Percentiles rank a stretch among this genome's conserved stretches.
phyloP scores from a whole-genome alignment of 2,888 invertebrate genomes.

The Muscina levida region DNA sequence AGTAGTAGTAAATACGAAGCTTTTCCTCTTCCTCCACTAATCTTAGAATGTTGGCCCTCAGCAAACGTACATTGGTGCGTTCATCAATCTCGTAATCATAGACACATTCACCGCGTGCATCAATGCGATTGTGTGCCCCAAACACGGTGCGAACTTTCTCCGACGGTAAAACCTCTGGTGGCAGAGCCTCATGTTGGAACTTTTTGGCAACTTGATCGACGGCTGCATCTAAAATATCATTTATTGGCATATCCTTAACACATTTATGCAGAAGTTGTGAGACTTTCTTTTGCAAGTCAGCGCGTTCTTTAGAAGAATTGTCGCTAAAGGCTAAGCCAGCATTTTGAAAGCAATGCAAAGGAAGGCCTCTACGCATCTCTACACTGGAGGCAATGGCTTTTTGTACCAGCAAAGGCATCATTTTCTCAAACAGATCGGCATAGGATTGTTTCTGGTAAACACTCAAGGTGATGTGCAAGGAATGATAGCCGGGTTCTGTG shows the following conservation, averaged over 20 bases:
- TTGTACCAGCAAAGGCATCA: conserved; percentile 88
- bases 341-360: conserved; percentile 87
- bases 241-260: conserved; percentile 80
- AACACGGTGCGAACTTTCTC: conserved; percentile 87
- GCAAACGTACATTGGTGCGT: conserved; percentile 83
- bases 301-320: conserved; percentile 79
- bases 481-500: conserved; percentile 89
- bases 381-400: conserved; percentile 86
- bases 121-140: conserved; percentile 86
- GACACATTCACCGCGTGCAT: conserved; percentile 81
- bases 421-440: conserved; percentile 92
- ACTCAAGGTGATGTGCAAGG: conserved; percentile 96
- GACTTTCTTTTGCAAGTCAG: conserved; percentile 80
- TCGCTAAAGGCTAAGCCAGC: conserved; percentile 87
- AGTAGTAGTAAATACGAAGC: conserved; percentile 88
- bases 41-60: conserved; percentile 82
- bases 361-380: conserved; percentile 89
- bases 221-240: conserved; percentile 87
- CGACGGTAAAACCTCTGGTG: conserved; percentile 86
- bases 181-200: conserved; percentile 92
- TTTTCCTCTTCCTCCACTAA: conserved; percentile 84
- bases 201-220: conserved; percentile 93
- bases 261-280: conserved; percentile 60
- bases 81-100: conserved; percentile 77
- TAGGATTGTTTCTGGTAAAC: conserved; percentile 95